These are phyloP conservation scores for Malacoraja senta DNA, from an alignment of 2,797 vertebrate genomes.

Conservation along the genomic window DNA sequence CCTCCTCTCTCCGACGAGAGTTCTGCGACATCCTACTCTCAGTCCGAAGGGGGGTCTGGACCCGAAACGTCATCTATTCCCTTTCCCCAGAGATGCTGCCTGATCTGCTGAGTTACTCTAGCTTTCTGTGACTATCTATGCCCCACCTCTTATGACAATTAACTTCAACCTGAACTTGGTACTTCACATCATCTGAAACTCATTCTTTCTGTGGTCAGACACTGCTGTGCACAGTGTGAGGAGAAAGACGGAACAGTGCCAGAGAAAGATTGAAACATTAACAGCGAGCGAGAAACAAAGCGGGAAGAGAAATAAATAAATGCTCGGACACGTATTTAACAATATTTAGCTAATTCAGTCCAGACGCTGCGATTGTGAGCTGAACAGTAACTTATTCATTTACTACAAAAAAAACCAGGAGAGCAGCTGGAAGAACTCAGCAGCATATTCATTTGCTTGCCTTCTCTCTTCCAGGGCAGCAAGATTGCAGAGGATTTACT, in stretches of 20 bases:
- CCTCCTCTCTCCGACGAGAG: no score
- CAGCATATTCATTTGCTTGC: neutral
- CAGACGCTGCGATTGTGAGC: neutral
- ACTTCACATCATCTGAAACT: neutral
- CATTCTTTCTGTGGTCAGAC: neutral
- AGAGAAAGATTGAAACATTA: neutral
- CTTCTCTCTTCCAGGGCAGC: neutral
- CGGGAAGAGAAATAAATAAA: neutral
- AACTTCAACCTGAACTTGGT: neutral
- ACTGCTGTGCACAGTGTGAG: slow-evolving; percentile 1
- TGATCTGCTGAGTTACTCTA: no score
- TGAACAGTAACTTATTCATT: neutral
- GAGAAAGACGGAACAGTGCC: neutral
- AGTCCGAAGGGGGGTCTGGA: no score
- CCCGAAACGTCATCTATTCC: no score
- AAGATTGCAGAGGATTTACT: neutral
- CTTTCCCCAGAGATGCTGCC: no score
- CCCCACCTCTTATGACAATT: no score
- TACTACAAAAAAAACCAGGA: no score
- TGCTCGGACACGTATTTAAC: neutral
- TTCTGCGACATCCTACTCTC: no score
- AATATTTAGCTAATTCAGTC: neutral
- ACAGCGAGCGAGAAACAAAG: neutral
- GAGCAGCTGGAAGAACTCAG: no score
- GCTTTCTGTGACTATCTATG: no score